Base-by-base conservation (phyloP, 2,797 vertebrate genomes). In the Meda fulgida region DNA sequence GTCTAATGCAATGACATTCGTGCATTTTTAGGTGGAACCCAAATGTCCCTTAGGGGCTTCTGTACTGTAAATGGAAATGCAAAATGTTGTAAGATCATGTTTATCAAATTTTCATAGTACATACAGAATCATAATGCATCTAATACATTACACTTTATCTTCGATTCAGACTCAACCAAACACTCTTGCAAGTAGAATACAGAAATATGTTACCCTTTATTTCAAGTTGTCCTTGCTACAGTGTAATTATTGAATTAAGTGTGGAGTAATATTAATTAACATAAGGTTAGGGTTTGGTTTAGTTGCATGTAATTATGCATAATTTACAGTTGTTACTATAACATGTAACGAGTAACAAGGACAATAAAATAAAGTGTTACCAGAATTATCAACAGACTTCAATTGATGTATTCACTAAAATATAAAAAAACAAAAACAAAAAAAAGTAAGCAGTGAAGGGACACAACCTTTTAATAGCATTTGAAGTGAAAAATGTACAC, bases 401-500 rank as follows among this genome's bases (percentile, higher is more conserved):
- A 16, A 5, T 36, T 72, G 9, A 13, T 34, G 34, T 13, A 31
- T 34, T 77, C 14, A 38, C 11, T 75, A 43, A 55, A 10, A 8
- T 8, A n/a, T 48, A 83, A 2, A 71, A 43, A 65, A 7, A 38
- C 1, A 11, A 5, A 71, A 66, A 31, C 5, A 0, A 5, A 60
- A 58, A 14, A 43, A 43, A 43, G 7, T 58, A 38, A 60, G 48
- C 51, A 66, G 90, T 90, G 90, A 95, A 94, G 95, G 96, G 94
- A 95, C 94, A 94, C 92, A 76, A 90, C 94, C 93, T 96, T 97
- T 97, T 97, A 97, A 97, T 97, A 96, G 96, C 95, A 94, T 93
- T 92, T 94, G 93, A 94, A 96, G 96, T 97, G 95, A 95, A 98
- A 97, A 96, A 96, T 93, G 91, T 94, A 97, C 96, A 96, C 93